These are phyloP conservation scores for Malaclemys terrapin DNA, from an alignment of 2,113 vertebrate genomes.

Conservation along the genomic window DNA sequence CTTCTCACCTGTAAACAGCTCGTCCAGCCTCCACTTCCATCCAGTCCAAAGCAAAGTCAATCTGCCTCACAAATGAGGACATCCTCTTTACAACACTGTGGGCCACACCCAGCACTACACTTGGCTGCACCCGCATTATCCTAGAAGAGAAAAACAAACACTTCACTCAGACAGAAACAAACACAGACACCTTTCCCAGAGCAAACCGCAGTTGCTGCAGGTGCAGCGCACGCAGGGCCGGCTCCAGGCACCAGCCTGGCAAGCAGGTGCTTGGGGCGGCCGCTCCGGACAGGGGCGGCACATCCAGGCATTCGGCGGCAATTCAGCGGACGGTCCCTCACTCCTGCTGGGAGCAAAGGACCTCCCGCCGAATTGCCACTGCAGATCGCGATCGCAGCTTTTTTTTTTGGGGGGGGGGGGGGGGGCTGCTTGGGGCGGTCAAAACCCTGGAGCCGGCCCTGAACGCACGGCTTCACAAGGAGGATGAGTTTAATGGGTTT, in stretches of 20 bases:
- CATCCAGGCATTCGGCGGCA: no score
- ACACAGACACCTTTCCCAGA: not conserved
- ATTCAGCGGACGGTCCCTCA: no score
- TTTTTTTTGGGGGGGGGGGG: no score
- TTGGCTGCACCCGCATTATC: slow-evolving; percentile 93
- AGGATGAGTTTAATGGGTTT: accelerated
- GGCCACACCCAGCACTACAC: slow-evolving; percentile 89
- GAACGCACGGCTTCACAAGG: not conserved
- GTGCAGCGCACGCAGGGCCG: not conserved
- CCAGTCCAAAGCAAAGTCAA: slow-evolving; percentile 97
- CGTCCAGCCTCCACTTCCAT: slow-evolving; percentile 95
- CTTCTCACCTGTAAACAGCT: slow-evolving; percentile 90
- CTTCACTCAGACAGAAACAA: accelerated
- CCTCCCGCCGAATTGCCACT: no score
- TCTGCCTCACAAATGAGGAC: slow-evolving; percentile 93
- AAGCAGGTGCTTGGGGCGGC: no score
- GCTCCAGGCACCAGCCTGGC: no score
- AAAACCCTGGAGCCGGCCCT: no score
- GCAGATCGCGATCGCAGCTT: no score
- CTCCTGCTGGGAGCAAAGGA: no score
- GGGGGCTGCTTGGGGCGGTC: no score
- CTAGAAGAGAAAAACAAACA: slow-evolving; percentile 62
- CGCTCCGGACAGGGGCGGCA: no score
- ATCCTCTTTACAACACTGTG: slow-evolving; percentile 91
- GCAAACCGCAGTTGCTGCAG: accelerated